phyloP scores from a whole-genome alignment of 2,797 vertebrate genomes.

The Monodelphis domestica region DNA sequence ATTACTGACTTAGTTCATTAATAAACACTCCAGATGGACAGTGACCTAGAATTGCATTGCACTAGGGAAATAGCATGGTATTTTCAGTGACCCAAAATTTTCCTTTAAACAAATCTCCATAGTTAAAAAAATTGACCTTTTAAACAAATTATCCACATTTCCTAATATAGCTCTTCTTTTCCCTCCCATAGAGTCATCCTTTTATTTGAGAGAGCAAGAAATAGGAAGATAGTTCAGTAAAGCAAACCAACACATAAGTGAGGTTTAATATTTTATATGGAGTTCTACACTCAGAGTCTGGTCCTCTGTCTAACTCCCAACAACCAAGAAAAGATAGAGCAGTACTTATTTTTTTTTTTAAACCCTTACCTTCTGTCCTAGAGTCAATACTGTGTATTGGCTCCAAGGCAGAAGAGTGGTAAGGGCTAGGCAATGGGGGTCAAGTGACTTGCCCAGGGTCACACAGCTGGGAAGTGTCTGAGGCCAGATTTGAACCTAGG shows the following conservation, averaged over 20 bases:
- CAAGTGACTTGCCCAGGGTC: too few relatives aligned
- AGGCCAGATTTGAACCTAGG: too few relatives aligned
- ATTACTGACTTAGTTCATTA: not conserved
- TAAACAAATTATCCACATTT: not conserved
- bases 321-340: not conserved
- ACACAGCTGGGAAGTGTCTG: too few relatives aligned
- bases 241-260: not conserved
- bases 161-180: not conserved
- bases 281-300: not conserved
- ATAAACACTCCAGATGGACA: not conserved
- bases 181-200: too few relatives aligned
- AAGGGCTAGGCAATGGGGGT: too few relatives aligned
- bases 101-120: not conserved
- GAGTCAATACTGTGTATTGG: too few relatives aligned
- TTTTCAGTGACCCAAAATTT: not conserved
- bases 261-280: not conserved
- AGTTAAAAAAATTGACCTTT: not conserved
- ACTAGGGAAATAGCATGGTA: not conserved
- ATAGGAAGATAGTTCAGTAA: not conserved
- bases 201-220: not conserved
- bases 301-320: not conserved
- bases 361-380: too few relatives aligned
- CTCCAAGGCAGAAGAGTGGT: too few relatives aligned
- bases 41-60: not conserved
- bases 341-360: not conserved